Evolutionary conservation across 2,888 invertebrate genomes (phyloP).

Genomic region (Drosophila peninsularis): DNA sequence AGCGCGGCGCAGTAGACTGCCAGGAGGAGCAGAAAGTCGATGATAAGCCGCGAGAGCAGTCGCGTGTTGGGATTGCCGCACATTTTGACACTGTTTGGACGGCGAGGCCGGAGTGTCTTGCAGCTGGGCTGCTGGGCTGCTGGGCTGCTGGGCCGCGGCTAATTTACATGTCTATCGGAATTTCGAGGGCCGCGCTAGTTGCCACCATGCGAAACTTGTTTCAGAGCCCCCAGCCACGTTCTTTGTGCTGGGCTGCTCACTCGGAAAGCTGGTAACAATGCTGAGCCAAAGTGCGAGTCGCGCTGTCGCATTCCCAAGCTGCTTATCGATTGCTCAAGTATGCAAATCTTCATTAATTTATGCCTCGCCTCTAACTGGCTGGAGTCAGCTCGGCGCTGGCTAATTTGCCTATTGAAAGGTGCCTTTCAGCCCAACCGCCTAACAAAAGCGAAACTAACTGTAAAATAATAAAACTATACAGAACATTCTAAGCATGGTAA

Average conservation of each 20-base stretch:
- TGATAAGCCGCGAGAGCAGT: constrained; percentile 73
- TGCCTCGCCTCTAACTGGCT: constrained; percentile 48
- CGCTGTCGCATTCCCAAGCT: constrained; percentile 40
- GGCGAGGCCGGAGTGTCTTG: constrained; percentile 9
- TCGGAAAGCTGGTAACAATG: constrained; percentile 34
- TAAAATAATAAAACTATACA: constrained; percentile 46
- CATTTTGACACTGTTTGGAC: constrained; percentile 64
- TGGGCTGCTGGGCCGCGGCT: no score
- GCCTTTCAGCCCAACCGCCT: neutral
- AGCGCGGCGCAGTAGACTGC: constrained; percentile 69
- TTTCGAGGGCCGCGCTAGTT: constrained; percentile 25
- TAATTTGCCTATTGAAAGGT: constrained; percentile 11
- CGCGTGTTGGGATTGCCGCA: constrained; percentile 80
- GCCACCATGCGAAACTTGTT: constrained; percentile 41
- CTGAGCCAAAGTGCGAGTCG: constrained; percentile 12
- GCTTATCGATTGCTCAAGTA: constrained; percentile 60
- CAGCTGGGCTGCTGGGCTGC: no score
- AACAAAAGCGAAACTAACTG: constrained; percentile 62
- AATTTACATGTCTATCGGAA: constrained; percentile 48
- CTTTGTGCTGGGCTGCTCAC: constrained; percentile 23
- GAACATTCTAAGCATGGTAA: constrained; percentile 11
- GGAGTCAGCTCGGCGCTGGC: constrained; percentile 4
- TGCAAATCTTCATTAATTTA: constrained; percentile 69
- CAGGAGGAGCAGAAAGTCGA: constrained; percentile 74
- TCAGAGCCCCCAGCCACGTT: constrained; percentile 37